These are phyloP conservation scores for Gryllus bimaculatus DNA, from an alignment of 1,140 invertebrate genomes.

Conservation along the genomic window DNA sequence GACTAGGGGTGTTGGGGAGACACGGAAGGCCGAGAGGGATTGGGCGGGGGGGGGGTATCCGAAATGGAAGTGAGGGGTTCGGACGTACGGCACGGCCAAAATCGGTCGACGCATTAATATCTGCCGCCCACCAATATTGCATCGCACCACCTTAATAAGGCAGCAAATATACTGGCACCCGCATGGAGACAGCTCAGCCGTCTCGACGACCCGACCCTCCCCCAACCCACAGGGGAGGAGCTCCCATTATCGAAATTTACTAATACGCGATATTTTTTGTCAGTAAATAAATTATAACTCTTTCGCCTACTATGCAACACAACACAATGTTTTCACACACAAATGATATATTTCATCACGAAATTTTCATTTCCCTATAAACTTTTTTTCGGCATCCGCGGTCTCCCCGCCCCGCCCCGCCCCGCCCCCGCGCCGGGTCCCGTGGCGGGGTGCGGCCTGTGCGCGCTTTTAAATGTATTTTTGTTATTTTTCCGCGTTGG, in stretches of 20 bases:
- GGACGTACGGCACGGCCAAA: background rate
- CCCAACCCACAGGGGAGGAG: background rate
- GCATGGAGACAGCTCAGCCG: background rate
- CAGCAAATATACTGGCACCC: background rate
- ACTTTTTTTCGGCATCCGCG: slow-evolving; percentile 19
- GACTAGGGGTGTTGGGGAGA: background rate
- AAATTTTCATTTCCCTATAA: slow-evolving; percentile 30
- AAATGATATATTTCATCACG: slow-evolving; percentile 26
- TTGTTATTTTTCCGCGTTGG: background rate
- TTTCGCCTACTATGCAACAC: slow-evolving; percentile 3
- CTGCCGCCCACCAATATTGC: background rate
- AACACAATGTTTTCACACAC: background rate
- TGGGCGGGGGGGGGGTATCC: background rate
- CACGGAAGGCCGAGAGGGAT: background rate
- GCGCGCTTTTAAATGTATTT: slow-evolving; percentile 5
- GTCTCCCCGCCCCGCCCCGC: slow-evolving; percentile 19
- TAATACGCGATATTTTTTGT: slow-evolving; percentile 19
- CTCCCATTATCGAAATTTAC: slow-evolving; percentile 21
- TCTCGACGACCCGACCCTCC: background rate
- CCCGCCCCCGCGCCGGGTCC: background rate
- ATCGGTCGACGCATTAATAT: background rate
- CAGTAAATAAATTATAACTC: slow-evolving; percentile 7
- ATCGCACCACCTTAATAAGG: background rate
- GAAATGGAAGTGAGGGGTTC: background rate
- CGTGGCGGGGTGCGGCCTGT: slow-evolving; percentile 13